phyloP scores from a whole-genome alignment of 2,888 invertebrate species.

The Melipona beecheii region DNA sequence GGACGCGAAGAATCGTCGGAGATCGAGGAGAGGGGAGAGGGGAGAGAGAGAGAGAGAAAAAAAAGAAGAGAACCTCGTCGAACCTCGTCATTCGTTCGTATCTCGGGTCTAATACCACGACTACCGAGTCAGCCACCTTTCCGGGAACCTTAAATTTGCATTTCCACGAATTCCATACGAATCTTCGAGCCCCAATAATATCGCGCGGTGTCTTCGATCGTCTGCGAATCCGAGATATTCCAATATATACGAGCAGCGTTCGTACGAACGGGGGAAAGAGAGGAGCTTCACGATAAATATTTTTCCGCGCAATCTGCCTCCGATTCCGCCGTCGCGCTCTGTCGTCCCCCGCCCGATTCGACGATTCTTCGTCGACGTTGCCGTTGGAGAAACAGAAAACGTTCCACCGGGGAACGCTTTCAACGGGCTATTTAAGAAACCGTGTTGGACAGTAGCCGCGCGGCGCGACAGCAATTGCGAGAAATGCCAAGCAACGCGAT shows the following conservation, averaged over 20 bases:
- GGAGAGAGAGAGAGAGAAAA: too few species aligned
- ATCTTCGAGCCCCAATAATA: constrained; percentile 1
- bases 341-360: neutral
- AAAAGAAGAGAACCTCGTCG: neutral
- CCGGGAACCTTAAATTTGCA: neutral
- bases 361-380: neutral
- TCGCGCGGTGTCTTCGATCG: neutral
- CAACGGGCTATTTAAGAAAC: too few species aligned
- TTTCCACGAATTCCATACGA: neutral
- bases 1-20: neutral
- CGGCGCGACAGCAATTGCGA: too few species aligned
- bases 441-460: too few species aligned
- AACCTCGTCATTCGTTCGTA: neutral
- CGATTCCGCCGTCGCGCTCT: constrained; percentile 15
- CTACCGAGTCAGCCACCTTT: neutral
- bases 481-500: too few species aligned
- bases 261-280: too few species aligned
- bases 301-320: constrained; percentile 41
- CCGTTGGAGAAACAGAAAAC: neutral
- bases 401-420: too few species aligned
- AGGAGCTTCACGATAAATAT: constrained; percentile 37
- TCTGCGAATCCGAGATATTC: constrained; percentile 34
- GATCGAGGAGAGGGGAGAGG: neutral
- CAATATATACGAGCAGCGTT: constrained; percentile 10
- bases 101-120: neutral